Evolutionary conservation across 1,140 invertebrate genomes (phyloP).

Genomic region (Drosophila malerkotliana): DNA sequence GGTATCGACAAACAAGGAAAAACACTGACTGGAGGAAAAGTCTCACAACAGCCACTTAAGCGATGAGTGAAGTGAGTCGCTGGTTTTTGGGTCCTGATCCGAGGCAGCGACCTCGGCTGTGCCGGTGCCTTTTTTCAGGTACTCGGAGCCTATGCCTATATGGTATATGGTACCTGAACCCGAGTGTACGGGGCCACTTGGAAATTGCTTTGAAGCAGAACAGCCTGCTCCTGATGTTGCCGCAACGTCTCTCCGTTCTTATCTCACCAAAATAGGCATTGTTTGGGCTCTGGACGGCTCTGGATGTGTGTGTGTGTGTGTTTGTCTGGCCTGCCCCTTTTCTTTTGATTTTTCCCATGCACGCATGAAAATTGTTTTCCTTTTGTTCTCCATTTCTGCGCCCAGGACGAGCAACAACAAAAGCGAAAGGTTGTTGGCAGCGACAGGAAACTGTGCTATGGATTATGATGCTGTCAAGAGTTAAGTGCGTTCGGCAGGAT

Average conservation of each 20-base stretch:
- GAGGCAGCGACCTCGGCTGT: slow-evolving; percentile 2
- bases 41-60: slow-evolving; percentile 62
- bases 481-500: slow-evolving; percentile 44
- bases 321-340: slow-evolving; percentile 20
- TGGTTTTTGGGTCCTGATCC: slow-evolving; percentile 34
- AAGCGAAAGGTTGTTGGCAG: slow-evolving; percentile 66
- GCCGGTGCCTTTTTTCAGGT: slow-evolving; percentile 5
- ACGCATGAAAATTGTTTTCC: slow-evolving; percentile 81
- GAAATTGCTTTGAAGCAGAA: slow-evolving; percentile 62
- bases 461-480: slow-evolving; percentile 60
- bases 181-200: slow-evolving; percentile 55
- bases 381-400: slow-evolving; percentile 57
- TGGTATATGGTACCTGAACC: slow-evolving; percentile 11
- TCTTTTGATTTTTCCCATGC: slow-evolving; percentile 73
- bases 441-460: slow-evolving; percentile 68
- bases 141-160: slow-evolving; percentile 2
- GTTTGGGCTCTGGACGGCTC: slow-evolving; percentile 26
- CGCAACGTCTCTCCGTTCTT: slow-evolving; percentile 59
- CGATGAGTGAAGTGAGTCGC: slow-evolving; percentile 56
- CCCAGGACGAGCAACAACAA: slow-evolving; percentile 49
- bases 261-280: slow-evolving; percentile 75
- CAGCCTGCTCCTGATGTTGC: slow-evolving; percentile 31
- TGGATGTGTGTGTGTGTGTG: slow-evolving; percentile 11
- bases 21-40: slow-evolving; percentile 19
- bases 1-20: slow-evolving; percentile 25